Evolutionary conservation across 2,797 vertebrate species (phyloP).

Genomic region (Paramormyrops hopkinsi): DNA sequence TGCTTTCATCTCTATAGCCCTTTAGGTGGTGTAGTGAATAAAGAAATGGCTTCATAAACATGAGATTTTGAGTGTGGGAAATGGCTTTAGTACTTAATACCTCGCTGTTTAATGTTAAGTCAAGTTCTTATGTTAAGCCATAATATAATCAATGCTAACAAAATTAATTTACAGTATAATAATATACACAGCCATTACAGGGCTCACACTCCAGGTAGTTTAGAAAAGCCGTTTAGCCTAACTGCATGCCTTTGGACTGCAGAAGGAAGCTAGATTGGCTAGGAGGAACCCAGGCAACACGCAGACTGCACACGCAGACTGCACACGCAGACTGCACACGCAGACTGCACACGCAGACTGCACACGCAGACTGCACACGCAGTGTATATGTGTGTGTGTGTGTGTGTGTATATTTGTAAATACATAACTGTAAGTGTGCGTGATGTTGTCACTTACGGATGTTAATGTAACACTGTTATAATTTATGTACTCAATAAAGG

Average conservation of each 20-base stretch:
- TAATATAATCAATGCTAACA: neutral
- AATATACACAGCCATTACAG: neutral
- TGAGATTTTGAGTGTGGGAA: neutral
- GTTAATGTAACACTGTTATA: neutral
- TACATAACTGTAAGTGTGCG: neutral
- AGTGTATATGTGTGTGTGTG: neutral
- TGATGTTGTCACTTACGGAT: neutral
- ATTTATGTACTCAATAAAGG: neutral
- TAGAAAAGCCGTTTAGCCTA: neutral
- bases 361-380: too few species aligned
- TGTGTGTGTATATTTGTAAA: too few species aligned
- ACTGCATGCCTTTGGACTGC: neutral
- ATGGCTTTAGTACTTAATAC: neutral
- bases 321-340: too few species aligned
- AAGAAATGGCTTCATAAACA: neutral
- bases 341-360: too few species aligned
- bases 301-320: too few species aligned
- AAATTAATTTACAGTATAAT: neutral
- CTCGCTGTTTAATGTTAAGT: neutral
- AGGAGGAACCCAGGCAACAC: neutral
- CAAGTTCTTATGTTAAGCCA: too few species aligned
- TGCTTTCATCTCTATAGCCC: neutral
- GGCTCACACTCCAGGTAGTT: neutral
- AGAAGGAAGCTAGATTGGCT: neutral
- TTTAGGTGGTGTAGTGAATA: neutral